Evolutionary conservation across 1,140 invertebrate species (phyloP), one percentile per base, ranked within the genome.

Genomic region (Panagrolaimus sp.): DNA sequence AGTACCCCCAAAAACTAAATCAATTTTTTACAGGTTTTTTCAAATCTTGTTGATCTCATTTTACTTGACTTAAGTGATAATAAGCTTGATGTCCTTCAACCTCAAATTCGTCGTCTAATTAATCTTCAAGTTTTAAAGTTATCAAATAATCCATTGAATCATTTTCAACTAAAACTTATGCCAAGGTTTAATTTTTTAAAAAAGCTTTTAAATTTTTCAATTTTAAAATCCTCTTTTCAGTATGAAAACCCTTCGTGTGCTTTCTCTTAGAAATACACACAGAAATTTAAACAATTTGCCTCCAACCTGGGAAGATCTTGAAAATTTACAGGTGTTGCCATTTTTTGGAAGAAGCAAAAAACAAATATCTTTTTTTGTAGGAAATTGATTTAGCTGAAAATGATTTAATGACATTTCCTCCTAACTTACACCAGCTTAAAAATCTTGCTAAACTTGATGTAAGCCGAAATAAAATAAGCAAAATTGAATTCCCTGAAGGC

Each of bases 61-160:
- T 93, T 92, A 84, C 86, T 99, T 74, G 94, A 99, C 85, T 86
- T 98, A 66, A 95, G 93, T 83, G 85, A 93, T 79, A 98, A 98
- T 85, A 88, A 90, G 74, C 84, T 98, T 80, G 94, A 98, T 86
- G 96, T 93, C 9, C 85, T 99, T 70, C 96, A 96, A 46, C 94
- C 96, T 45, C 96, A 98, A 86, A 93, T 96, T 78, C 87, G 96
- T 78, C 87, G 96, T 72, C 86, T 98, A 71, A 90, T 90, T 31
- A 95, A 96, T 84, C 86, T 98, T 64, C 92, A 98, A 72, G 92
- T 92, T 31, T 86, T 99, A 9, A 91, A 95, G 80, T 86, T 99
- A 11, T 95, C 93, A 85, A 89, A 97, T 82, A 99, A 99, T 87
- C 95, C 96, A 9, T 85, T 98, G n/a, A 91, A 91, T 53, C 89